Evolutionary conservation across 2,888 invertebrate species (phyloP).

Genomic region (Eristalis tenax): DNA sequence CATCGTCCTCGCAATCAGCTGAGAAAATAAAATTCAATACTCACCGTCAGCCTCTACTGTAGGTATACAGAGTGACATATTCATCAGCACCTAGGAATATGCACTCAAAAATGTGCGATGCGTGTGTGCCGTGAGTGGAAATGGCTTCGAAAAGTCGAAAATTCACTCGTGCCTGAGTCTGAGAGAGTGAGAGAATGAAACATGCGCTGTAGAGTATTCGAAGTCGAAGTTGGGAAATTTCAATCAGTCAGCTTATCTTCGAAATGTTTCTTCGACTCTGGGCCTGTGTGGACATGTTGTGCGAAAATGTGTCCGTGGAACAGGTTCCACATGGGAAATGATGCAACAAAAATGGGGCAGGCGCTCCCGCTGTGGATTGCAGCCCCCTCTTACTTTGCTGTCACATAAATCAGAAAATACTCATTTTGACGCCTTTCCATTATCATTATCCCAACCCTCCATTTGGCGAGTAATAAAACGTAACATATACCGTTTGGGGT

Average conservation of each 20-base stretch:
- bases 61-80: neutral
- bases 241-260: neutral
- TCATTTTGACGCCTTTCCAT: constrained; percentile 54
- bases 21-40: neutral
- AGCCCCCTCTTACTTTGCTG: neutral
- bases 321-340: constrained; percentile 27
- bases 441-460: constrained; percentile 53
- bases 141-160: constrained; percentile 39
- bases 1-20: constrained; percentile 7
- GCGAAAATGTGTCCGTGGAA: constrained; percentile 25
- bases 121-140: constrained; percentile 38
- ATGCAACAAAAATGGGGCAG: neutral
- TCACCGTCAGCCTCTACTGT: neutral
- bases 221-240: neutral
- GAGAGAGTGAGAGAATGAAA: constrained; percentile 16
- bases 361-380: neutral
- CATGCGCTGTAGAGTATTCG: constrained; percentile 28
- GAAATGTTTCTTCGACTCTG: constrained; percentile 7
- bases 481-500: constrained; percentile 30
- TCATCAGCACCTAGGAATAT: constrained; percentile 30
- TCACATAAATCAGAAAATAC: constrained; percentile 57
- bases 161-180: neutral
- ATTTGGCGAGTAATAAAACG: constrained; percentile 52
- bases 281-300: neutral
- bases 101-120: constrained; percentile 40